Conservation (phyloP, 2,113 vertebrate species). For the Typhlomys cinereus region DNA sequence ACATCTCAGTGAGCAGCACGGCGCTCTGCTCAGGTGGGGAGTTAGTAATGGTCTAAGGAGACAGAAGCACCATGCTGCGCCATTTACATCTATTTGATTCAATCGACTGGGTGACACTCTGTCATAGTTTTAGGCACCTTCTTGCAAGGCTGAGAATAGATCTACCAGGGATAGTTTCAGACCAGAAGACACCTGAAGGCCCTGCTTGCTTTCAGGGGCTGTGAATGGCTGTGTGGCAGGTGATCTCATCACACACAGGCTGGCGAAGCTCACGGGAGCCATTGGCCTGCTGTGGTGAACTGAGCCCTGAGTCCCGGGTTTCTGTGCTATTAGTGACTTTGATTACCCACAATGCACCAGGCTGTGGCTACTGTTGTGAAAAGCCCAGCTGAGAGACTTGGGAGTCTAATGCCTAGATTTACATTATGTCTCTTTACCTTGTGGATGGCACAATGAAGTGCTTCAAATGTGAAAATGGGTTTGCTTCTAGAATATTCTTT, state of each 20-base stretch:
- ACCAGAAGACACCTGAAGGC: constrained; percentile 22
- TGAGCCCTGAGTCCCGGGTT: neutral
- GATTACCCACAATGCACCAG: neutral
- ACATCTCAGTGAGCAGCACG: constrained; percentile 62
- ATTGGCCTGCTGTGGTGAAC: neutral
- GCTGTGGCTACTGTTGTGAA: neutral
- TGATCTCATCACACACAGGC: neutral
- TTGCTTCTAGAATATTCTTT: constrained; percentile 3
- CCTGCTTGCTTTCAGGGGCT: constrained; percentile 50
- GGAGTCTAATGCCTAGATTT: neutral
- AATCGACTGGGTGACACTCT: neutral
- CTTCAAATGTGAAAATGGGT: neutral
- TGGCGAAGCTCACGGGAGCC: neutral
- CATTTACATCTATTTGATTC: constrained; percentile 42
- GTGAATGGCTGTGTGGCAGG: neutral
- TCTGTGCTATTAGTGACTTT: neutral
- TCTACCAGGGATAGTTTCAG: neutral
- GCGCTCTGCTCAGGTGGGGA: neutral
- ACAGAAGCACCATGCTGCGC: constrained; percentile 33
- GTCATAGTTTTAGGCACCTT: constrained; percentile 11
- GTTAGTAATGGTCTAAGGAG: constrained; percentile 52
- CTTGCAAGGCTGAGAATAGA: constrained; percentile 7
- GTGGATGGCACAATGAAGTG: neutral
- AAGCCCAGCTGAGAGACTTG: neutral
- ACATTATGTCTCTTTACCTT: neutral